Conservation (phyloP, 2,888 invertebrate species). For the Pemphredon lugubris region DNA sequence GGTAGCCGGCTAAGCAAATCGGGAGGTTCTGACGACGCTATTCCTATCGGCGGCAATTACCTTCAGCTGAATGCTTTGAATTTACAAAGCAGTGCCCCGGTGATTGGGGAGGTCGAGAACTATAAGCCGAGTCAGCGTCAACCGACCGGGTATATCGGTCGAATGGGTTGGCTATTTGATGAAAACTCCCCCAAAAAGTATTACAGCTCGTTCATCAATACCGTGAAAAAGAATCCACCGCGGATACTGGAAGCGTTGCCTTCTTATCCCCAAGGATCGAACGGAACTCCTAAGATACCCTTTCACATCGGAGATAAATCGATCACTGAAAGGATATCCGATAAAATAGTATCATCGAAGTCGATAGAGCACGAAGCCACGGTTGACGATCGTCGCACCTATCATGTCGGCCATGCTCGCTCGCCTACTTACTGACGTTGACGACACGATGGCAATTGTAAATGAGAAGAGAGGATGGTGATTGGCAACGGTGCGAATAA, state of each 20-base stretch:
- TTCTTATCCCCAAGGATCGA: conserved; percentile 65
- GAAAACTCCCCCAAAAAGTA: conserved; percentile 53
- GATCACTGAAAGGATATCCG: conserved; percentile 16
- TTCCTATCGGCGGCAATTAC: conserved; percentile 55
- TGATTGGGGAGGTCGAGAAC: conserved; percentile 54
- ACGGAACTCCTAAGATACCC: conserved; percentile 5
- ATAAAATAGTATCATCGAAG: conserved; percentile 26
- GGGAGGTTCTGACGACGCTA: conserved; percentile 75
- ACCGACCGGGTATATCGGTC: conserved; percentile 52
- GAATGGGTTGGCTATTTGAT: conserved; percentile 70
- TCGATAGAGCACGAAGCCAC: conserved; percentile 21
- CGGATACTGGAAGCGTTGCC: conserved; percentile 77
- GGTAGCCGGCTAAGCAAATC: conserved; percentile 74
- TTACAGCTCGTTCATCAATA: conserved; percentile 29
- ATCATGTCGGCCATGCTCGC: conserved; percentile 42
- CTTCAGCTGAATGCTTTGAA: conserved; percentile 73
- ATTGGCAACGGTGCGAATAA: neutral
- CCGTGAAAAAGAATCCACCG: conserved; percentile 73
- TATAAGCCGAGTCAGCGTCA: conserved; percentile 55
- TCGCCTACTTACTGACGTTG: conserved; percentile 61
- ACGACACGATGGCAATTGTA: neutral
- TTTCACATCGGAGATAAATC: conserved; percentile 16
- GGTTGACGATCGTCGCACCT: conserved; percentile 7
- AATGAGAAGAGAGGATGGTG: neutral
- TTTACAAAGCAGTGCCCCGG: conserved; percentile 70